Evolutionary conservation across 2,888 invertebrate species (phyloP).

Genomic region (Xestia xanthographa): DNA sequence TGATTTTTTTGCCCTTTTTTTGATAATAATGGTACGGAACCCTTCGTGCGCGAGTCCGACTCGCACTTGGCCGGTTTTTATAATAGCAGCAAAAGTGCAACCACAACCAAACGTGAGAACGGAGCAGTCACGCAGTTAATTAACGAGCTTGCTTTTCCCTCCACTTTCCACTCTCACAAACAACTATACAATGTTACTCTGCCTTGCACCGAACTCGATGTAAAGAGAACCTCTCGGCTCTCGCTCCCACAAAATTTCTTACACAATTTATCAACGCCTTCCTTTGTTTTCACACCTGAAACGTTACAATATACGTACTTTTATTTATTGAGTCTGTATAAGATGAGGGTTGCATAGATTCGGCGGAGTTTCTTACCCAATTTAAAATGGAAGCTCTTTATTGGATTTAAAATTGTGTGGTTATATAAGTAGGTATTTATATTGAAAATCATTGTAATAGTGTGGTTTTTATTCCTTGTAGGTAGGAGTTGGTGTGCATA

Average conservation of each 20-base stretch:
- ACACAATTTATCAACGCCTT: constrained; percentile 65
- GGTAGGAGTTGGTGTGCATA: neutral
- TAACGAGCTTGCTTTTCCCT: constrained; percentile 26
- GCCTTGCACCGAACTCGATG: constrained; percentile 44
- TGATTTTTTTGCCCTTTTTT: too few relatives aligned
- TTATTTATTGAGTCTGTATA: constrained; percentile 57
- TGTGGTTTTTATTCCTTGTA: neutral
- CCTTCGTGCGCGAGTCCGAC: too few relatives aligned
- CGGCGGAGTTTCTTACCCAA: neutral
- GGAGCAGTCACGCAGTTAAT: constrained; percentile 41
- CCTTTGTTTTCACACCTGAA: constrained; percentile 67
- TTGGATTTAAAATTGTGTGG: neutral
- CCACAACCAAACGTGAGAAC: constrained; percentile 12
- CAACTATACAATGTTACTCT: constrained; percentile 22
- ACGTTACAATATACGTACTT: constrained; percentile 44
- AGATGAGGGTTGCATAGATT: constrained; percentile 16
- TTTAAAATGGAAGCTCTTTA: constrained; percentile 11
- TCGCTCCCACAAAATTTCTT: constrained; percentile 47
- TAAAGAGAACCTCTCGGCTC: constrained; percentile 44
- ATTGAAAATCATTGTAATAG: neutral
- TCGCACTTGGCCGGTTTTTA: too few relatives aligned
- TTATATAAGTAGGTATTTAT: neutral
- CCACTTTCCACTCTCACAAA: constrained; percentile 17
- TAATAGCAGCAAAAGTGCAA: constrained; percentile 8
- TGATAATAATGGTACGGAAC: too few relatives aligned